phyloP scores from a whole-genome alignment of 2,888 invertebrate genomes.

The Quadroppia sp. region DNA sequence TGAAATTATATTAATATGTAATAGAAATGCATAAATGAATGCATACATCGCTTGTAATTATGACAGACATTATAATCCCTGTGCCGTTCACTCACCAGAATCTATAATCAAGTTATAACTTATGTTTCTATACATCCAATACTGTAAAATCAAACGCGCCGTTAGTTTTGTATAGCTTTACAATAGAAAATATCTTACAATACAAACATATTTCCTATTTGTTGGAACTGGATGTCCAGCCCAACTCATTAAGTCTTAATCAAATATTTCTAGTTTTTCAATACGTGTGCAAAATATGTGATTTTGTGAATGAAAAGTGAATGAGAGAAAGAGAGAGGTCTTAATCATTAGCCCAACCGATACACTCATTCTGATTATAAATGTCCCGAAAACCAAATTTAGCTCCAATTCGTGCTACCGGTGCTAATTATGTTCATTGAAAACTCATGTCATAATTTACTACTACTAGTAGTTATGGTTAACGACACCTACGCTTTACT shows the following conservation, averaged over 20 bases:
- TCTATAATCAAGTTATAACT: slow-evolving; percentile 10
- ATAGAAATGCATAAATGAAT: not conserved
- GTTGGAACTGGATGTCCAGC: not conserved
- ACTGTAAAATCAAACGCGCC: too few relatives aligned
- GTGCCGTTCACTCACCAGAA: not conserved
- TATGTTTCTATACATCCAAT: too few relatives aligned
- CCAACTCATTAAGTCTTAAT: slow-evolving; percentile 36
- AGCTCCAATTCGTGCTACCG: slow-evolving; percentile 16
- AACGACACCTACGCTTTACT: slow-evolving; percentile 32
- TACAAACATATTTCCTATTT: slow-evolving; percentile 15
- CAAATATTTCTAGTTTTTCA: slow-evolving; percentile 34
- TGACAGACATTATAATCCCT: slow-evolving; percentile 1
- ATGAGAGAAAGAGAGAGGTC: not conserved
- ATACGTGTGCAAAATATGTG: slow-evolving; percentile 8
- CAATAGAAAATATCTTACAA: not conserved
- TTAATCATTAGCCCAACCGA: slow-evolving; percentile 18
- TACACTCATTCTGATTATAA: slow-evolving; percentile 5
- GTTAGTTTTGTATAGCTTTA: not conserved
- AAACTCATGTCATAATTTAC: slow-evolving; percentile 27
- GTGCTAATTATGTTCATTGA: slow-evolving; percentile 28
- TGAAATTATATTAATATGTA: too few relatives aligned
- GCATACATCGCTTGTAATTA: slow-evolving; percentile 10
- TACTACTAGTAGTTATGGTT: slow-evolving; percentile 16
- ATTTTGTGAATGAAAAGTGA: too few relatives aligned
- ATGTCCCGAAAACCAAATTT: slow-evolving; percentile 24